Conservation (phyloP, 1,140 invertebrate genomes). For the Coenobita brevimanus region DNA sequence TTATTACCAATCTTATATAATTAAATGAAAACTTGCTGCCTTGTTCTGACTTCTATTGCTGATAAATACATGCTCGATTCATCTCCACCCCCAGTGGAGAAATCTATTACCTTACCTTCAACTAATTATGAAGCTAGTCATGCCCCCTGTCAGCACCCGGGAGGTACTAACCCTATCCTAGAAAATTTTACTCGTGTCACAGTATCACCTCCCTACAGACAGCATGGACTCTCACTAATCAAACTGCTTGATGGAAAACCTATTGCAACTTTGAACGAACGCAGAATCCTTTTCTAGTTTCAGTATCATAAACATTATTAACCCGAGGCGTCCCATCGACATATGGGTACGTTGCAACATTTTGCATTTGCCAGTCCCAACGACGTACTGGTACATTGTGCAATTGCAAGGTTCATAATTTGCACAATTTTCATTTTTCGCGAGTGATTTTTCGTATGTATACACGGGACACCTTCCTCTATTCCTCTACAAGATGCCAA, state of each 20-base stretch:
- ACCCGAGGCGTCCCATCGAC: no score
- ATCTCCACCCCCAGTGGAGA: not conserved
- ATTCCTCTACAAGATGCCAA: no score
- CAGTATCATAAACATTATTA: not conserved
- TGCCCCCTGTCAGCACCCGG: not conserved
- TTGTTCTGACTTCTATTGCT: not conserved
- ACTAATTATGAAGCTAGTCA: not conserved
- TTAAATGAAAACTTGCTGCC: not conserved
- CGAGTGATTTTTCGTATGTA: no score
- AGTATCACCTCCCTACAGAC: not conserved
- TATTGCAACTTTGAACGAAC: not conserved
- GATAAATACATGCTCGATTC: not conserved
- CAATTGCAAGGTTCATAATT: no score
- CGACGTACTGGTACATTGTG: no score
- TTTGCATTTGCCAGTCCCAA: no score
- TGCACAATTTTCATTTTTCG: no score
- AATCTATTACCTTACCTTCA: not conserved
- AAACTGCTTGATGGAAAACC: not conserved
- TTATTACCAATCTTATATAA: not conserved
- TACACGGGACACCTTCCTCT: no score
- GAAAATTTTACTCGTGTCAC: not conserved
- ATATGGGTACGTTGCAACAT: no score
- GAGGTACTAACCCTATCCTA: not conserved
- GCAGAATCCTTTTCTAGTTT: not conserved
- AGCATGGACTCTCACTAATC: not conserved